Percentiles rank a stretch among this genome's conserved stretches.
These are phyloP conservation scores for Melinopterus prodromus DNA, from an alignment of 2,888 invertebrate genomes.

Conservation along the genomic window DNA sequence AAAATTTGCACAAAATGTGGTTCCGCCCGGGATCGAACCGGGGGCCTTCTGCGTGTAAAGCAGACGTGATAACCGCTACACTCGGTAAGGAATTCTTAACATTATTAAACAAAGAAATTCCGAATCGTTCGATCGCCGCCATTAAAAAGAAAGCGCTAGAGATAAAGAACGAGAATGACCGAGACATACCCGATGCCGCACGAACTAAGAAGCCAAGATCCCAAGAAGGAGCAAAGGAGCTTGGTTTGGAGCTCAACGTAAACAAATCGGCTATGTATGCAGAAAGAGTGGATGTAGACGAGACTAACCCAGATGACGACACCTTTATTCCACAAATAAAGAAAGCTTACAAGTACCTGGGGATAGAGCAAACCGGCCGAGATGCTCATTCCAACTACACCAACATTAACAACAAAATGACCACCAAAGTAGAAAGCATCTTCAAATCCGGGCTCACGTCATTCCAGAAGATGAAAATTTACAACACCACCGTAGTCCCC, in stretches of 20 bases:
- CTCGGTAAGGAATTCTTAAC: no score
- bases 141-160: no score
- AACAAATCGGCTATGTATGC: constrained; percentile 13
- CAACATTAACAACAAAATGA: background rate
- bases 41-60: constrained; percentile 62
- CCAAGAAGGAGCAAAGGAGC: background rate
- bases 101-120: no score
- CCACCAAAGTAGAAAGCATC: background rate
- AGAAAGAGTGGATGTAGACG: background rate
- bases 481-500: constrained; percentile 11
- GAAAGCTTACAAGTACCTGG: constrained; percentile 8
- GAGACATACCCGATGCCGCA: no score
- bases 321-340: background rate
- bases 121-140: no score
- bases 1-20: constrained; percentile 46
- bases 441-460: background rate
- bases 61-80: constrained; percentile 62
- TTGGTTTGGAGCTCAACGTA: background rate
- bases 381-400: background rate
- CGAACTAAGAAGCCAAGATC: no score
- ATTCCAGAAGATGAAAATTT: constrained; percentile 6
- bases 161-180: no score
- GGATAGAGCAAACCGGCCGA: background rate
- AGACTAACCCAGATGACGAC: background rate
- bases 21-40: constrained; percentile 62